Evolutionary conservation across 2,797 vertebrate genomes (phyloP).

Genomic region (Benthosema pterotum): DNA sequence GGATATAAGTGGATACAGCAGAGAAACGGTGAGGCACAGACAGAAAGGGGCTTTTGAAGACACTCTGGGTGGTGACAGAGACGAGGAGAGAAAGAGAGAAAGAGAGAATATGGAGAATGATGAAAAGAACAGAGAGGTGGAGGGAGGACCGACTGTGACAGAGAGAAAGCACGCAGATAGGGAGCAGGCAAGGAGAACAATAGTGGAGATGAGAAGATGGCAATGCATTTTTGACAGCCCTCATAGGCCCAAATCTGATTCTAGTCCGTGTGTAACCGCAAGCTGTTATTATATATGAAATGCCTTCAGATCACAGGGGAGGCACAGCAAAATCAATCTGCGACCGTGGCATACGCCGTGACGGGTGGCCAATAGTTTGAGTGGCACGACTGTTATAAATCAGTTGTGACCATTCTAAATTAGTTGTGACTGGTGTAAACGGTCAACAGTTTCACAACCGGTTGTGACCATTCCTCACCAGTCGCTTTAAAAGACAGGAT

Average conservation of each 20-base stretch:
- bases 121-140: neutral
- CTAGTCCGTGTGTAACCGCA: too few species aligned
- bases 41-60: neutral
- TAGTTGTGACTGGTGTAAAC: too few species aligned
- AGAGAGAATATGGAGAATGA: neutral
- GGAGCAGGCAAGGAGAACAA: neutral
- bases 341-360: too few species aligned
- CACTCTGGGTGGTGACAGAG: neutral
- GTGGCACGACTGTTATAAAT: too few species aligned
- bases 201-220: neutral
- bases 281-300: too few species aligned
- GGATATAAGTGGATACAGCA: constrained; percentile 9
- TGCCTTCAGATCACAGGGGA: too few species aligned
- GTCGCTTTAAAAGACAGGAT: too few species aligned
- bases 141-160: neutral
- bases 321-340: too few species aligned
- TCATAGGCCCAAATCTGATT: neutral
- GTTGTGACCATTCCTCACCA: too few species aligned
- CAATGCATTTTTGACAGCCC: neutral
- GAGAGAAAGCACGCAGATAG: neutral
- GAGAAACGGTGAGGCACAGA: neutral
- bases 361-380: too few species aligned
- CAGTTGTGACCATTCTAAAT: too few species aligned
- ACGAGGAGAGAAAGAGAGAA: neutral
- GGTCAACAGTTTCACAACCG: too few species aligned